A percentile compares a stretch with the other conserved stretches of the same genome.
Conservation (phyloP, 2,797 vertebrate species). For the Rhinoraja longicauda region DNA sequence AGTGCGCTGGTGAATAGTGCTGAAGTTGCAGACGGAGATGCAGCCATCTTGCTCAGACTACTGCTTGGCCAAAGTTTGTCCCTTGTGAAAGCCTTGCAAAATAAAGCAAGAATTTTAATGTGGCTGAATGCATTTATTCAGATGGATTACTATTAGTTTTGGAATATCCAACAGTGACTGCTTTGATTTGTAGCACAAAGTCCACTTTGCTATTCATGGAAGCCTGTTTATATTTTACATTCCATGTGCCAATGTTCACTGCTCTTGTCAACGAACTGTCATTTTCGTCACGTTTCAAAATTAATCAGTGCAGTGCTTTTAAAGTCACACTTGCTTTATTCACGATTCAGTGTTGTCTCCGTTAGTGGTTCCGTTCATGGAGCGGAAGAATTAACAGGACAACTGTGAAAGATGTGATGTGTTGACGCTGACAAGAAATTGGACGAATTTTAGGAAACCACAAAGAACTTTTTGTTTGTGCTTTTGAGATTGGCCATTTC, state of each 20-base stretch:
- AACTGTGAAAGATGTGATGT: not conserved
- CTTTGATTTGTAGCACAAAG: constrained; percentile 55
- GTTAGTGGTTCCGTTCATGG: not conserved
- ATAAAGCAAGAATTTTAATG: not conserved
- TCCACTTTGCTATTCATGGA: constrained; percentile 36
- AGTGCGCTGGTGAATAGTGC: not conserved
- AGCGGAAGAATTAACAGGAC: not conserved
- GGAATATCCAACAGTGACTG: constrained; percentile 53
- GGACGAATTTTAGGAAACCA: not conserved
- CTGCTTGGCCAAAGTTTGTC: not conserved
- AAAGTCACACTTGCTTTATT: not conserved
- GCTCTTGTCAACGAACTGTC: not conserved
- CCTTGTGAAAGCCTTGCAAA: no score
- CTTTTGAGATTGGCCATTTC: not conserved
- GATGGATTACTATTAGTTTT: not conserved
- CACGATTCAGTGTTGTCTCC: not conserved
- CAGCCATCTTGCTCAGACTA: not conserved
- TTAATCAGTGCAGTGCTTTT: constrained; percentile 3
- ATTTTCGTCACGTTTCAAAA: constrained; percentile 7
- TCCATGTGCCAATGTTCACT: constrained; percentile 42
- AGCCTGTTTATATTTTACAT: constrained; percentile 41
- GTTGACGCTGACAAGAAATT: constrained; percentile 26
- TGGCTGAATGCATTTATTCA: not conserved
- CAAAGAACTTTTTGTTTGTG: constrained; percentile 10
- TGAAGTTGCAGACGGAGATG: not conserved